Evolutionary conservation across 1,140 invertebrate species (phyloP), one percentile per base, ranked within the genome.

Genomic region (Drosophila mayri): DNA sequence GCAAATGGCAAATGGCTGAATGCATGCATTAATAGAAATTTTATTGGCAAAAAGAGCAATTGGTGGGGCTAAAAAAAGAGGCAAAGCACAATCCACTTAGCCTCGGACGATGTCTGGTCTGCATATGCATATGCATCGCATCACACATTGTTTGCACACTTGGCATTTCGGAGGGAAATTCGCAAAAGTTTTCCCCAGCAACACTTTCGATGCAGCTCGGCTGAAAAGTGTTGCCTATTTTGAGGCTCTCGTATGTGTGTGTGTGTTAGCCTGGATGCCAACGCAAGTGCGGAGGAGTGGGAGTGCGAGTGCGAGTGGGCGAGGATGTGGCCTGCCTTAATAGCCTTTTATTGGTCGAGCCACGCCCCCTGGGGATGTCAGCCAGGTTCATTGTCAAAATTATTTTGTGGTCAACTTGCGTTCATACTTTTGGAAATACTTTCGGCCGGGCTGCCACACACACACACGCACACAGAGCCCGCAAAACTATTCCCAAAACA

Each of bases 401-500:
- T 86, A 86, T 91, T 90, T 83, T 77, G 90, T 72, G 90, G 90
- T 91, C 85, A 91, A 83, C 79, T 82, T 91, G 86, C 63, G 75
- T 90, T 85, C 85, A 90, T 85, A 81, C 50, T 85, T 90, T 70
- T 88, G 84, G 73, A 46, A 62, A 79, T 80, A 79, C 49, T 79
- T 79, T 79, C 28, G 41, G 6, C 35, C 14, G 7, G 14, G 12
- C 2, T 8, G 25, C 0, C 10, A 6, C 11, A 22, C 32, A n/a
- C n/a, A n/a, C n/a, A 32, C 30, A 52, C 9, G 0, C 38, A 6
- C 11, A 14, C 18, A 20, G 11, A 35, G 16, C 9, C 30, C 44
- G 12, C 47, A n/a, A 18, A 50, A 49, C 55, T 72, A 59, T 60
- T 49, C 20, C n/a, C 14, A 67, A 55, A 50, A 58, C 60, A 20